Evolutionary conservation across 1,140 invertebrate species (phyloP), one percentile per base, ranked within the genome.

Genomic region (Papilio polytes): DNA sequence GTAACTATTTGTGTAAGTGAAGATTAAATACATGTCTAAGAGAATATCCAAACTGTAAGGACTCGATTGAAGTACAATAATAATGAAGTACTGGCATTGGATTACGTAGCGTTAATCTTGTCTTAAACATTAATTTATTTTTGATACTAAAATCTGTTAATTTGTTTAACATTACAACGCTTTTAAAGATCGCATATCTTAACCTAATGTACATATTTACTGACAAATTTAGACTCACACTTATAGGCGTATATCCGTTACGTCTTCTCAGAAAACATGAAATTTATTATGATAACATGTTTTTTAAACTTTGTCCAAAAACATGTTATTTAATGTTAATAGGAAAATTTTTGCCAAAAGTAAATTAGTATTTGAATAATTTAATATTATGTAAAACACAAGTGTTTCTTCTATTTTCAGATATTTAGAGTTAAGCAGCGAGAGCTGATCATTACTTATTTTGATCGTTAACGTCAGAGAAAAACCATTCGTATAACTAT

Each of bases 191-290:
- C 13, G 22, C 26, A 7, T 36, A 31, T 41, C 26, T 31, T 63
- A 9, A 13, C 1, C 63, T 6, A 76, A 76, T 8, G 46, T 51
- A 76, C n/a, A 76, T 76, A 76, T 76, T 76, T 76, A 46, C 74
- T 76, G 46, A 48, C 41, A 51, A 76, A n/a, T 26, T 22, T 76
- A 53, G 44, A 48, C 53, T 51, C 44, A 22, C 44, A 48, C 36
- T 18, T 74, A 20, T 74, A 74, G 72, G 46, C 74, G 20, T 51
- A 51, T 51, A 51, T 76, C 74, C 74, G 74, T 76, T 51, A 76
- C 13, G 74, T 76, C 41, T 76, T 76, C 74, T 76, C n/a, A 51
- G 74, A 76, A 74, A 20, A 76, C n/a, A 76, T 2, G 10, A 26
- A 76, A 51, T 46, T 44, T 44, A 22, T 76, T 51, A 76, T 26